phyloP scores from a whole-genome alignment of 1,140 invertebrate genomes.

The Tribolium madens region DNA sequence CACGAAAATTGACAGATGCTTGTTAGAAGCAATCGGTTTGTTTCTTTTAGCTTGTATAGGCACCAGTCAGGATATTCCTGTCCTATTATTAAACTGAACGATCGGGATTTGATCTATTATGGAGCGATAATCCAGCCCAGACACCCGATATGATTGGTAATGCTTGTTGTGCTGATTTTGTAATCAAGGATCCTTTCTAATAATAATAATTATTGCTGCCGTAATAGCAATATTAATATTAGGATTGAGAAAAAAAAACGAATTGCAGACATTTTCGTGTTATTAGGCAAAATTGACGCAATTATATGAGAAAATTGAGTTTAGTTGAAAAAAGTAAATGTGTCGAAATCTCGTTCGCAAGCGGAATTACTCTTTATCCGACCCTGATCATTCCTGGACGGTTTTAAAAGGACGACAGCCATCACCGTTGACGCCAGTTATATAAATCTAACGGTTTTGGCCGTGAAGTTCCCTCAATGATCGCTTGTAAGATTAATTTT shows the following conservation, averaged over 20 bases:
- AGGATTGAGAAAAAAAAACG: neutral
- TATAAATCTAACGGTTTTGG: slow-evolving; percentile 52
- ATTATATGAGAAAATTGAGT: slow-evolving; percentile 35
- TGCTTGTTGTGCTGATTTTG: slow-evolving; percentile 16
- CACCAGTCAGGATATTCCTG: slow-evolving; percentile 13
- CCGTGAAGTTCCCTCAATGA: slow-evolving; percentile 46
- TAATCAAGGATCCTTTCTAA: slow-evolving; percentile 9
- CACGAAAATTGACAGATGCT: neutral
- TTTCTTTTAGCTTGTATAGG: slow-evolving; percentile 11
- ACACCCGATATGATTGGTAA: slow-evolving; percentile 36
- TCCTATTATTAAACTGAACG: slow-evolving; percentile 8
- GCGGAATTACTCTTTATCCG: slow-evolving; percentile 43
- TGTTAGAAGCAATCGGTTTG: neutral
- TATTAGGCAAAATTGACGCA: slow-evolving; percentile 28
- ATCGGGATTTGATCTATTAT: slow-evolving; percentile 35
- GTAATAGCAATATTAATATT: neutral
- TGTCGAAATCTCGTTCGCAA: slow-evolving; percentile 41
- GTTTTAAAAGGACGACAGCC: slow-evolving; percentile 46
- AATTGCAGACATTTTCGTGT: neutral
- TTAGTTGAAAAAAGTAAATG: slow-evolving; percentile 30
- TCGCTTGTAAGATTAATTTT: slow-evolving; percentile 50
- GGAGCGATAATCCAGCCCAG: slow-evolving; percentile 23
- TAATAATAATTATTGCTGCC: slow-evolving; percentile 6
- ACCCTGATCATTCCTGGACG: slow-evolving; percentile 43
- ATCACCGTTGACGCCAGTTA: slow-evolving; percentile 48